Conservation (phyloP, 2,888 invertebrate genomes). For the Dryadula phaetusa region DNA sequence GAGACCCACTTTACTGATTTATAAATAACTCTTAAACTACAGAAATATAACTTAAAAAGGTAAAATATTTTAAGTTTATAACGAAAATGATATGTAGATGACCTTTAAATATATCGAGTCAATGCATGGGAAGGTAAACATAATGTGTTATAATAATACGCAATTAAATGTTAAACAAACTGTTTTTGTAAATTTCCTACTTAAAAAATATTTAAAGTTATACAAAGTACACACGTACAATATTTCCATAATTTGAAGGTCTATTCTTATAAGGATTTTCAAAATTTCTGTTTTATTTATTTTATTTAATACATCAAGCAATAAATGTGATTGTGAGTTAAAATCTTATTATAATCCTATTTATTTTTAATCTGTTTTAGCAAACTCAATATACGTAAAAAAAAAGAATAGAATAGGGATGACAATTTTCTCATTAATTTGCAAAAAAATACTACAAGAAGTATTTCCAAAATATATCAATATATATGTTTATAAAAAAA, state of each 20-base stretch:
- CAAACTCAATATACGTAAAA: too few relatives aligned
- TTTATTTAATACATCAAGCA: too few relatives aligned
- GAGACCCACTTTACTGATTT: conserved; percentile 3
- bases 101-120: conserved; percentile 5
- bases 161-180: not conserved
- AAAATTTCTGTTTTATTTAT: too few relatives aligned
- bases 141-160: conserved; percentile 19
- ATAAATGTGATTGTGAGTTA: too few relatives aligned
- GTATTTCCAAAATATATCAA: too few relatives aligned
- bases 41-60: not conserved
- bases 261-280: too few relatives aligned
- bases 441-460: too few relatives aligned
- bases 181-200: not conserved
- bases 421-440: too few relatives aligned
- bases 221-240: not conserved
- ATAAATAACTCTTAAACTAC: not conserved
- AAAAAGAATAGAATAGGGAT: too few relatives aligned
- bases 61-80: not conserved
- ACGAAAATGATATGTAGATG: not conserved
- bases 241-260: not conserved
- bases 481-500: too few relatives aligned
- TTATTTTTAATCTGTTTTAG: too few relatives aligned
- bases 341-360: too few relatives aligned
- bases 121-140: conserved; percentile 14
- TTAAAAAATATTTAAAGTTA: not conserved